Percentiles rank a stretch among this genome's conserved stretches.
These are phyloP conservation scores for Todus mexicanus DNA, from an alignment of 2,797 vertebrate species.

Conservation along the genomic window DNA sequence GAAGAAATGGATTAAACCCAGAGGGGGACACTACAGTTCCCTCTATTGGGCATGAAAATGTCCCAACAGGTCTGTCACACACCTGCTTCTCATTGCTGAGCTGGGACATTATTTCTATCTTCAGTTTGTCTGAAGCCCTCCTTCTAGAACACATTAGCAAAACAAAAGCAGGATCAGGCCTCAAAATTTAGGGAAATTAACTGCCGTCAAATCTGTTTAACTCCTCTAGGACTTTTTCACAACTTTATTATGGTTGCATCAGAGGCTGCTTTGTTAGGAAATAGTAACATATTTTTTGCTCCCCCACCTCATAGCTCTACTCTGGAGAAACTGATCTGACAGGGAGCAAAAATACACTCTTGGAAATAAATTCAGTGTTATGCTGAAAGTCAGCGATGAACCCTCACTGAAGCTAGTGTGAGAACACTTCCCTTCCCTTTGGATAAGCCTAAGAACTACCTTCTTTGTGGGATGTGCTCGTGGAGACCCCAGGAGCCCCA, in stretches of 20 bases:
- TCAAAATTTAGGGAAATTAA: conserved; percentile 53
- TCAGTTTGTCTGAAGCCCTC: not conserved
- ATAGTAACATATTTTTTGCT: conserved; percentile 56
- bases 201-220: conserved; percentile 50
- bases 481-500: not conserved
- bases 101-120: not conserved
- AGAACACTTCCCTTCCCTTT: not conserved
- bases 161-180: conserved; percentile 39
- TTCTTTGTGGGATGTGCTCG: not conserved
- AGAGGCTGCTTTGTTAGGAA: conserved; percentile 57
- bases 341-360: conserved; percentile 31
- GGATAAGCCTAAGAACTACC: not conserved
- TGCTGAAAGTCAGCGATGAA: conserved; percentile 7
- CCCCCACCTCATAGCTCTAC: not conserved
- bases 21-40: not conserved
- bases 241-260: conserved; percentile 56
- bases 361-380: conserved; percentile 43
- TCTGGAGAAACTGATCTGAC: conserved; percentile 35
- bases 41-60: not conserved
- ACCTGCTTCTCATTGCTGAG: not conserved
- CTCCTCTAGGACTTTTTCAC: conserved; percentile 55
- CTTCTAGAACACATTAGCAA: conserved; percentile 28
- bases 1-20: not conserved
- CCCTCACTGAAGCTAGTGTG: not conserved
- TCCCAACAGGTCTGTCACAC: not conserved